phyloP scores from a whole-genome alignment of 2,888 invertebrate species.

The Cheilosia variabilis region DNA sequence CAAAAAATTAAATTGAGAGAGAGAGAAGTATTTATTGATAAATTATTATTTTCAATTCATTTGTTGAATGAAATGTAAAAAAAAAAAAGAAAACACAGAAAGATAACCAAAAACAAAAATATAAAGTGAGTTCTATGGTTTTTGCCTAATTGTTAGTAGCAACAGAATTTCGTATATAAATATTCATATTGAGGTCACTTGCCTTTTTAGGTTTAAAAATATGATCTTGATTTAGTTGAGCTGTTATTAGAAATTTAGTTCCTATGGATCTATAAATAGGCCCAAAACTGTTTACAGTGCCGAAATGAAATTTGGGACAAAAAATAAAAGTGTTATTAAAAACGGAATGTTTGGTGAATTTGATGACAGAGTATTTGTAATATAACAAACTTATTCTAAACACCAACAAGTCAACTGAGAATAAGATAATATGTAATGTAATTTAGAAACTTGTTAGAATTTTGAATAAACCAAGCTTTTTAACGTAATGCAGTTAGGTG shows the following conservation, averaged over 20 bases:
- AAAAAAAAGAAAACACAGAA: background rate
- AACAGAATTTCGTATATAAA: too few relatives aligned
- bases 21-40: slow-evolving; percentile 43
- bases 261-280: background rate
- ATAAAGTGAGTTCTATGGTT: background rate
- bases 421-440: background rate
- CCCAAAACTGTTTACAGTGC: slow-evolving; percentile 2
- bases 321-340: background rate
- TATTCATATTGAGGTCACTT: too few relatives aligned
- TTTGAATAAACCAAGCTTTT: slow-evolving; percentile 33
- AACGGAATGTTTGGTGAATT: background rate
- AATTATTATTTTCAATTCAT: slow-evolving; percentile 1
- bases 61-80: background rate
- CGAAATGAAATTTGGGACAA: background rate
- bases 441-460: slow-evolving; percentile 2
- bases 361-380: background rate
- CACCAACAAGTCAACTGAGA: background rate
- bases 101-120: background rate
- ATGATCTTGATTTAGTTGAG: background rate
- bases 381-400: background rate
- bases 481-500: background rate
- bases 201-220: background rate
- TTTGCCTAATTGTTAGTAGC: background rate
- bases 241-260: background rate
- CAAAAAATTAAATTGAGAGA: slow-evolving; percentile 76